These are phyloP conservation scores for Gambusia affinis DNA, from an alignment of 2,113 vertebrate species.

Conservation along the genomic window DNA sequence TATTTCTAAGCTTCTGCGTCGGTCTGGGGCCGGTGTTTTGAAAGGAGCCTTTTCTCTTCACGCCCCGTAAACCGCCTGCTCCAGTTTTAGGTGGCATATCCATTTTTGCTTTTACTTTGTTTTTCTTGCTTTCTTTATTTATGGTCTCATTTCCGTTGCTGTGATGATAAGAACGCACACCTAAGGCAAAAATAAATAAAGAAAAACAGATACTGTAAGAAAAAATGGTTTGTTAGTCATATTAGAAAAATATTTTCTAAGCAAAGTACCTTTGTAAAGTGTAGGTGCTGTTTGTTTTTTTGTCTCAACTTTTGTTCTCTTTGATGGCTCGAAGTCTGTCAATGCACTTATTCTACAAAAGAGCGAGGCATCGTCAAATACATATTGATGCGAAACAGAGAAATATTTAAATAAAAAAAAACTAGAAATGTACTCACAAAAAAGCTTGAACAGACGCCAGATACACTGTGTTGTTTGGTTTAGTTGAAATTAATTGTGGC, in stretches of 20 bases:
- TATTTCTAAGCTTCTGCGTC: constrained; percentile 42
- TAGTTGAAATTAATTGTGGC: constrained; percentile 29
- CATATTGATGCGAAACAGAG: neutral
- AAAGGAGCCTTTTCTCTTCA: constrained; percentile 34
- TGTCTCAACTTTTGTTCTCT: constrained; percentile 52
- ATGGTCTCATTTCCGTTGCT: constrained; percentile 15
- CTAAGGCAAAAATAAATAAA: constrained; percentile 9
- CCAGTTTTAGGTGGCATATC: constrained; percentile 35
- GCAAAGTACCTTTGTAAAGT: constrained; percentile 32
- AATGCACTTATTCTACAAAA: constrained; percentile 62
- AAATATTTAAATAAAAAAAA: neutral
- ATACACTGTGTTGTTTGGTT: constrained; percentile 13
- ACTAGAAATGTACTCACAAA: constrained; percentile 62
- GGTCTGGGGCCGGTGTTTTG: constrained; percentile 23
- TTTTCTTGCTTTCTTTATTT: constrained; percentile 29
- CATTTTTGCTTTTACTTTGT: constrained; percentile 18
- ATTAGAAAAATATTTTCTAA: neutral
- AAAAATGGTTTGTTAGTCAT: neutral
- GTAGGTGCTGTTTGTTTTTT: neutral
- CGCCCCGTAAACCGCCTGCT: constrained; percentile 26
- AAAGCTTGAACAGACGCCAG: constrained; percentile 58
- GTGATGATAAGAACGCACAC: neutral
- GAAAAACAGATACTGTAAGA: neutral
- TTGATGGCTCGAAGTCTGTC: constrained; percentile 64
- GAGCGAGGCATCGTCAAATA: neutral